These are phyloP conservation scores for Odontesthes bonariensis DNA, from an alignment of 2,113 vertebrate genomes.

Conservation along the genomic window DNA sequence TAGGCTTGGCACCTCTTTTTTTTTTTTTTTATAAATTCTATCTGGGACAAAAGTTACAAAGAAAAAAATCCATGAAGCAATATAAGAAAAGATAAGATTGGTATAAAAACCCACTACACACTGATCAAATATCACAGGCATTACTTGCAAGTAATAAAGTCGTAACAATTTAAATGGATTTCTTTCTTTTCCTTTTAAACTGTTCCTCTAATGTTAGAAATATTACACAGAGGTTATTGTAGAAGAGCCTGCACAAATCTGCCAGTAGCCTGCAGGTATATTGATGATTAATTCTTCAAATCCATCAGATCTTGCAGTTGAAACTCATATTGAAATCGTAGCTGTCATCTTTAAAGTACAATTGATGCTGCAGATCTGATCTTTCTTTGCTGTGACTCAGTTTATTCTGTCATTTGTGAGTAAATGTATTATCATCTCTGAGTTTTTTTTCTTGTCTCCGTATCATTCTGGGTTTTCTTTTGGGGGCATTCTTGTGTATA, in stretches of 20 bases:
- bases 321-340: constrained; percentile 14
- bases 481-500: too few species aligned
- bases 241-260: not conserved
- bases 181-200: not conserved
- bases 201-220: not conserved
- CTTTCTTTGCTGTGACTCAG: not conserved
- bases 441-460: not conserved
- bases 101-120: not conserved
- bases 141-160: not conserved
- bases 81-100: not conserved
- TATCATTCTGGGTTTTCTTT: not conserved
- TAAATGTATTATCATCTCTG: not conserved
- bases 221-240: not conserved
- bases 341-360: constrained; percentile 20
- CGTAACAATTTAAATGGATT: not conserved
- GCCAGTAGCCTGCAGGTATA: constrained; percentile 15
- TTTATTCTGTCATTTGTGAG: not conserved
- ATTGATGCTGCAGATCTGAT: constrained; percentile 3
- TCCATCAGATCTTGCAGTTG: constrained; percentile 4
- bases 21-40: not conserved
- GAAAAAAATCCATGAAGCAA: not conserved
- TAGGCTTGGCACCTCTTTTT: not conserved
- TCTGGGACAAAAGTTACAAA: too few species aligned
- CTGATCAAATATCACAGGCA: not conserved
- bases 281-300: not conserved